Evolutionary conservation across 2,113 vertebrate genomes (phyloP).

Genomic region (Nipponia nippon): DNA sequence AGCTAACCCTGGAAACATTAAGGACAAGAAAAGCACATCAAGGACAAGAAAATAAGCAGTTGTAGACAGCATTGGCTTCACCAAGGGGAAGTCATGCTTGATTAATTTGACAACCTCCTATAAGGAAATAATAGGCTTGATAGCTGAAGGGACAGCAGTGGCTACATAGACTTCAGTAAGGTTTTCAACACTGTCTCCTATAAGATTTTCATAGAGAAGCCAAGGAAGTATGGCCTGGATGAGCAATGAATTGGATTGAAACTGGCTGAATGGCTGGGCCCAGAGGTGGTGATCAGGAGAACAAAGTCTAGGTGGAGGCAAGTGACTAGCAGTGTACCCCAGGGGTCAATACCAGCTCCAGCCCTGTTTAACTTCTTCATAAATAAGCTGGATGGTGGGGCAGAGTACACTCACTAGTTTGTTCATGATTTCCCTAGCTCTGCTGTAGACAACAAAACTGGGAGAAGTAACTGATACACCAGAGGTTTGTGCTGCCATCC

Average conservation of each 20-base stretch:
- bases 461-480: not conserved
- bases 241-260: not conserved
- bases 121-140: not conserved
- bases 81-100: not conserved
- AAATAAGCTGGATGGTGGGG: not conserved
- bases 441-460: not conserved
- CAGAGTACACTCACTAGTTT: not conserved
- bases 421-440: not conserved
- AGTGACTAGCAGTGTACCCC: not conserved
- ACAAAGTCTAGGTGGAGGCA: not conserved
- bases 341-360: not conserved
- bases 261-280: not conserved
- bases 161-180: not conserved
- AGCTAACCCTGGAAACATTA: not conserved
- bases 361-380: not conserved
- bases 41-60: not conserved
- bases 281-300: not conserved
- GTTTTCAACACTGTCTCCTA: not conserved
- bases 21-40: not conserved
- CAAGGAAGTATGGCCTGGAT: not conserved
- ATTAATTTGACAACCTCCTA: not conserved
- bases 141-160: not conserved
- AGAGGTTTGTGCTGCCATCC: not conserved
- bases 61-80: not conserved
- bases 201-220: not conserved